These are phyloP conservation scores for Chymomyza costata DNA, from an alignment of 1,140 invertebrate genomes.

Conservation along the genomic window DNA sequence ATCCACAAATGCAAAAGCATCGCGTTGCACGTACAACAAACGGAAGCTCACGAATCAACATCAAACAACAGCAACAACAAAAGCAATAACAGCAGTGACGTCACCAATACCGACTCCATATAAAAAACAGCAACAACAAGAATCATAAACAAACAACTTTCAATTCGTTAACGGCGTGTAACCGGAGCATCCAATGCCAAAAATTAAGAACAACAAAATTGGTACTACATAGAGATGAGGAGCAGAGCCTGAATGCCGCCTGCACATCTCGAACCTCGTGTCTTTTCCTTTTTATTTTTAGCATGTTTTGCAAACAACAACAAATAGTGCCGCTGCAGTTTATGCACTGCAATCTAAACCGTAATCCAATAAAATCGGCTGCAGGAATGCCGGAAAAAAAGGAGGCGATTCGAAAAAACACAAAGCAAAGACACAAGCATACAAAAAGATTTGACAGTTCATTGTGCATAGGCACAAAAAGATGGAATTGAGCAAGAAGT, in stretches of 20 bases:
- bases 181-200: slow-evolving; percentile 24
- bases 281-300: too few species aligned
- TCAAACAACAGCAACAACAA: slow-evolving; percentile 55
- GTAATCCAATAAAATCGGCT: slow-evolving; percentile 72
- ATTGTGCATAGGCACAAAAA: slow-evolving; percentile 39
- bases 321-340: slow-evolving; percentile 36
- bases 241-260: slow-evolving; percentile 10
- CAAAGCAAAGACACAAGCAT: slow-evolving; percentile 11
- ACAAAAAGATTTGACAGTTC: slow-evolving; percentile 61
- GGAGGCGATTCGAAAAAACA: background rate
- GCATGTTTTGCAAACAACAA: slow-evolving; percentile 68
- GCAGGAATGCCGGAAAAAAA: slow-evolving; percentile 41
- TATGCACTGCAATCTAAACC: slow-evolving; percentile 67
- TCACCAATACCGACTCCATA: slow-evolving; percentile 13
- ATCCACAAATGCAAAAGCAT: background rate
- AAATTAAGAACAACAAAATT: slow-evolving; percentile 29
- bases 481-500: slow-evolving; percentile 5
- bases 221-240: too few species aligned
- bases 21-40: slow-evolving; percentile 45
- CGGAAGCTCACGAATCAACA: slow-evolving; percentile 58
- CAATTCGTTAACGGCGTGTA: slow-evolving; percentile 52
- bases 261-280: slow-evolving; percentile 46
- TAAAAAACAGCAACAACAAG: slow-evolving; percentile 23
- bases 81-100: too few species aligned
- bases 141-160: slow-evolving; percentile 57